Base-by-base conservation (phyloP, 2,797 vertebrate species). In the Sebastes hubbsi region DNA sequence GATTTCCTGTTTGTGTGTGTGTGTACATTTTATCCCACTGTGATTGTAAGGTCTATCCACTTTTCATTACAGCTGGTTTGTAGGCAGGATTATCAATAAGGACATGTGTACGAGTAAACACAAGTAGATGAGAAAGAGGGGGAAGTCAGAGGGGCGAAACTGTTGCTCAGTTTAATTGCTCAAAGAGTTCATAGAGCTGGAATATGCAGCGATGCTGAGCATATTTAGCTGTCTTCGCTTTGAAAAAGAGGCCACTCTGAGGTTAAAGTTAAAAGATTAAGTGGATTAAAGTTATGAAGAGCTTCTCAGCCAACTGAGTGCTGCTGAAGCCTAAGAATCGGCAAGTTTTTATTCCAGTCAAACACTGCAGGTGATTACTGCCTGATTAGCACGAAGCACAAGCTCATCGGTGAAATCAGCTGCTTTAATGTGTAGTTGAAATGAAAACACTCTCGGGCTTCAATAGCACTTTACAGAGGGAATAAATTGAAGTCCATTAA, bases 401-500 rank as follows among this genome's bases (percentile, higher is more conserved):
- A 24, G 62, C 73, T 71, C 22, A 10, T 58, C 27, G 6, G 46
- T 56, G 82, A 77, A 80, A 85, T 78, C 77, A 52, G 72, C 77
- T 42, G 61, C 82, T 84, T 72, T 80, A 89, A 81, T 75, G 77
- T 58, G 80, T 9, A 8, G 78, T 20, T 73, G 72, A 78, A 81
- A 82, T 84, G 77, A 86, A 81, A 87, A 72, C 67, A 64, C 78
- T 80, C 55, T 46, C 20, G 4, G 79, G 67, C 85, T 73, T 83
- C 79, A 62, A 27, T 63, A 38, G 83, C 88, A 36, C 88, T 87
- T 52, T 65, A 82, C 65, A 82, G 13, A 54, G 62, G 85, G 83
- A 87, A 85, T 75, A 80, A 77, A 88, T 54, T 76, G 74, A 78
- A 80, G 77, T 42, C 80, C 86, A 82, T 91, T 90, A 87, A 81